Conservation (phyloP, 2,113 vertebrate species). For the Kobus ellipsiprymnus region DNA sequence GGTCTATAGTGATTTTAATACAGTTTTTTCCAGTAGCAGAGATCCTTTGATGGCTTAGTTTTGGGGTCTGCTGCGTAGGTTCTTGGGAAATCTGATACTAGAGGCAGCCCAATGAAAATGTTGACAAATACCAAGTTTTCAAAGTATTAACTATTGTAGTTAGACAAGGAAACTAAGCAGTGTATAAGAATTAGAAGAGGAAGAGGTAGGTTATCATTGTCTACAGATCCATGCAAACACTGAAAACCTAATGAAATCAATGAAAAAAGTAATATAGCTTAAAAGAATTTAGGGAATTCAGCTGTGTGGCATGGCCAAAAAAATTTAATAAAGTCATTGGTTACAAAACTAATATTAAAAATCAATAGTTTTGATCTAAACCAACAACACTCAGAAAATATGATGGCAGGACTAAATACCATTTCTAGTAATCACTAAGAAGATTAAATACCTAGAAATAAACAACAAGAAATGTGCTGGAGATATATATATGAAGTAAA, state of each 20-base stretch:
- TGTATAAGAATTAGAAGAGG: not conserved
- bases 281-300: not conserved
- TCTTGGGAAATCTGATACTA: not conserved
- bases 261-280: not conserved
- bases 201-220: not conserved
- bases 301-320: not conserved
- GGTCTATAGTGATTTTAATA: conserved; percentile 27
- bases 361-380: not conserved
- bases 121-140: not conserved
- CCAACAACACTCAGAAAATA: not conserved
- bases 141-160: conserved; percentile 21
- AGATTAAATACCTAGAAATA: conserved; percentile 33
- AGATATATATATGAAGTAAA: not conserved
- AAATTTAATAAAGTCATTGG: not conserved
- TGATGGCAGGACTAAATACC: not conserved
- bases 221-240: not conserved
- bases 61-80: not conserved
- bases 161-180: conserved; percentile 34
- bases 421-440: not conserved
- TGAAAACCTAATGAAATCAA: conserved; percentile 16
- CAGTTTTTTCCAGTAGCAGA: conserved; percentile 5
- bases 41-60: conserved; percentile 7
- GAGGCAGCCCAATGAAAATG: not conserved
- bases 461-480: not conserved
- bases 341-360: conserved; percentile 14